phyloP scores from a whole-genome alignment of 2,113 vertebrate genomes.

The Papio anubis region DNA sequence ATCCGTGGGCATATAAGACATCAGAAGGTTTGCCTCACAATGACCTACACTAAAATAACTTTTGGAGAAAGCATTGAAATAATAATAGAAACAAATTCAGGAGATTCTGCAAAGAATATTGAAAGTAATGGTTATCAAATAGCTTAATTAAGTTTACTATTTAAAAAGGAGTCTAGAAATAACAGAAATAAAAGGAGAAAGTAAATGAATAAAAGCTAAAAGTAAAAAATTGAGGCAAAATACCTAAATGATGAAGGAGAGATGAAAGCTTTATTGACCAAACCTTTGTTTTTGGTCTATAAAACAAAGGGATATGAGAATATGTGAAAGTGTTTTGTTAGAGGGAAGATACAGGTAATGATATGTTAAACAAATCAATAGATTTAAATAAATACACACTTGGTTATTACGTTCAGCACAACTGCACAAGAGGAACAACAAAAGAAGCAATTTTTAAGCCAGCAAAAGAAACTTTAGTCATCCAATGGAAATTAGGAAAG shows the following conservation, averaged over 20 bases:
- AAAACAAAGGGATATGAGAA: not conserved
- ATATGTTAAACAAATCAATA: not conserved
- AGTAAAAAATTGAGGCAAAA: not conserved
- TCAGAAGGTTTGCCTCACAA: not conserved
- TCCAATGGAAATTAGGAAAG: not conserved
- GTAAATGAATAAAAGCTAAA: too few relatives aligned
- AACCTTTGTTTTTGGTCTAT: not conserved
- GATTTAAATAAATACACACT: not conserved
- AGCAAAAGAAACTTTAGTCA: not conserved
- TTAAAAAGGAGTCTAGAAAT: not conserved
- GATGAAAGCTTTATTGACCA: too few relatives aligned
- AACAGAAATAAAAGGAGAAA: not conserved
- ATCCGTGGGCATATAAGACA: not conserved
- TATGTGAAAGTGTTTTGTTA: not conserved
- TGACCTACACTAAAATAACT: not conserved
- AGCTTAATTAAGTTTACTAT: not conserved
- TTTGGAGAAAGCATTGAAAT: not conserved
- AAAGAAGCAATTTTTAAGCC: not conserved
- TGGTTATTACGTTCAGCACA: not conserved
- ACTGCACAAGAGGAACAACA: not conserved
- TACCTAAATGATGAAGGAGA: not conserved
- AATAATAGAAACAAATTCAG: slow-evolving; percentile 14
- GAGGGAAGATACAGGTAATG: not conserved
- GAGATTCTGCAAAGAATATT: not conserved
- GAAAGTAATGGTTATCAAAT: not conserved